Conservation (phyloP, 2,888 invertebrate genomes). For the Beris morrisii region DNA sequence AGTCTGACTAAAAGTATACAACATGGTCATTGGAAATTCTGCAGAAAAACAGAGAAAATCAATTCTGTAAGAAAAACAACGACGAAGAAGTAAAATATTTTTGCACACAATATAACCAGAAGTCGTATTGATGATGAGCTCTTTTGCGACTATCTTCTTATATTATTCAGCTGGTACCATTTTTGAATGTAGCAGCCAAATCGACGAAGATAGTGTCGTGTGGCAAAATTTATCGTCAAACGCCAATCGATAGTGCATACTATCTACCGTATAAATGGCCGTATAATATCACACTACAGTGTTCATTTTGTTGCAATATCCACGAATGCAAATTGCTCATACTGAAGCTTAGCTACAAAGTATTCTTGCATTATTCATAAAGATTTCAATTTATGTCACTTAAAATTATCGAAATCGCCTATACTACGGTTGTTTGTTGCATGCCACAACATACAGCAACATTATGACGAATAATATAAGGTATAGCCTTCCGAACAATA, state of each 20-base stretch:
- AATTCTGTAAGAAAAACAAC: not conserved
- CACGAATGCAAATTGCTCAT: no score
- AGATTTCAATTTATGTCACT: conserved; percentile 33
- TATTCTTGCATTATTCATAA: conserved; percentile 35
- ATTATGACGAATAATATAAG: not conserved
- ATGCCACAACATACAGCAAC: not conserved
- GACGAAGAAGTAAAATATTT: conserved; percentile 15
- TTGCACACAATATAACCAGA: conserved; percentile 31
- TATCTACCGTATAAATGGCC: no score
- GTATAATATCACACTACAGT: no score
- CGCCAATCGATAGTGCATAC: no score
- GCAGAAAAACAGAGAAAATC: conserved; percentile 1
- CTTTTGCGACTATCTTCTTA: not conserved
- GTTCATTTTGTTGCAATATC: no score
- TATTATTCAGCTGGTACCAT: conserved; percentile 9
- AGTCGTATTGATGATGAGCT: conserved; percentile 14
- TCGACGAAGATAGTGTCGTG: conserved; percentile 17
- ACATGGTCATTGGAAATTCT: conserved; percentile 20
- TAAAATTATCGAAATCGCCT: conserved; percentile 30
- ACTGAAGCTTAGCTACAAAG: no score
- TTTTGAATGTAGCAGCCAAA: conserved; percentile 19
- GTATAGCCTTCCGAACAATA: not conserved
- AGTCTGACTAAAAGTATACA: no score
- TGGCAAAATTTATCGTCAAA: conserved; percentile 20
- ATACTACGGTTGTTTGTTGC: not conserved